Evolutionary conservation across 2,113 vertebrate genomes (phyloP).

Genomic region (Parotia lawesii): DNA sequence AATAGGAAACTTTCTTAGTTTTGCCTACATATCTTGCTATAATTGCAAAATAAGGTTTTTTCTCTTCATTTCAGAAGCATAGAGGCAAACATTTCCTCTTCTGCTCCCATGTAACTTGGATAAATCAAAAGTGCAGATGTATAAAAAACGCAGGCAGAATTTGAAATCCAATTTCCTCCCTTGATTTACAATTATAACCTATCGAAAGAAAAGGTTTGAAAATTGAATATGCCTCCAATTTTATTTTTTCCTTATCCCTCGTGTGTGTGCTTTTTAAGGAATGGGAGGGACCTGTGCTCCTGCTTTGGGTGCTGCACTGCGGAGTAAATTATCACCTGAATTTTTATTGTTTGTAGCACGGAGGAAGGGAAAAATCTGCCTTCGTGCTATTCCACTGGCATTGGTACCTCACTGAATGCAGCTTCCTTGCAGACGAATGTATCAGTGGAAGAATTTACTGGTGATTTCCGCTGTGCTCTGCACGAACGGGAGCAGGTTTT

Average conservation of each 20-base stretch:
- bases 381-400: rapidly evolving
- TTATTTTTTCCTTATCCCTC: background rate
- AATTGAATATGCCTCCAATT: background rate
- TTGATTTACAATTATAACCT: background rate
- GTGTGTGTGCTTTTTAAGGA: background rate
- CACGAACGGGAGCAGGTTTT: background rate
- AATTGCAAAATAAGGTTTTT: background rate
- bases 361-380: background rate
- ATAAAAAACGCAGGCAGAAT: background rate
- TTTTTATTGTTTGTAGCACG: background rate
- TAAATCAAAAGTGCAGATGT: background rate
- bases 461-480: background rate
- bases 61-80: background rate
- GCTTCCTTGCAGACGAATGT: rapidly evolving
- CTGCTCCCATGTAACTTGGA: background rate
- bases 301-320: background rate
- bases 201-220: background rate
- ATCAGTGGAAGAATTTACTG: background rate
- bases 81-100: background rate
- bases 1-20: background rate
- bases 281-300: background rate
- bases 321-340: background rate
- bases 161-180: background rate
- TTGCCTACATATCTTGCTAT: background rate
- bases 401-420: background rate